These are phyloP conservation scores for Entomyzon cyanotis DNA, from an alignment of 2,113 vertebrate species.

Conservation along the genomic window DNA sequence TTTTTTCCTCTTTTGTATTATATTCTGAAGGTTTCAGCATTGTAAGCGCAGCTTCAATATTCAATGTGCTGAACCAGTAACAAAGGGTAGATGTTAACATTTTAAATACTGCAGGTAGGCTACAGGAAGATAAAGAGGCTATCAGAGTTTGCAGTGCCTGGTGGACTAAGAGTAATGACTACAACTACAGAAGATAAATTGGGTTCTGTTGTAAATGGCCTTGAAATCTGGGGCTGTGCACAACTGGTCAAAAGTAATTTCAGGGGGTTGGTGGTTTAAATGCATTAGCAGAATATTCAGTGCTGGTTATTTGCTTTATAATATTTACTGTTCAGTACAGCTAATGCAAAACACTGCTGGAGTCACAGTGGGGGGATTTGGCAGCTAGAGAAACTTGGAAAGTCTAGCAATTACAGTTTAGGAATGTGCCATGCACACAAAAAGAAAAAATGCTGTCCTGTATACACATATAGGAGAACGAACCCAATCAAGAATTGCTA, in stretches of 20 bases:
- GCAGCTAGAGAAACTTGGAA: constrained; percentile 30
- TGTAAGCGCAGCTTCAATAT: neutral
- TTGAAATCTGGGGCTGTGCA: neutral
- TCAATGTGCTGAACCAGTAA: neutral
- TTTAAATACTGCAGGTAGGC: neutral
- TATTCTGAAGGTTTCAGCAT: neutral
- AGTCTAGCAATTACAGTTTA: neutral
- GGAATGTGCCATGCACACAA: constrained; percentile 45
- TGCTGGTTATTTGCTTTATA: constrained; percentile 42
- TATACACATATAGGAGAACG: neutral
- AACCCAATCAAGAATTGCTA: neutral
- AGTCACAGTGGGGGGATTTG: constrained; percentile 37
- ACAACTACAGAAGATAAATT: neutral
- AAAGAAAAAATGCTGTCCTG: neutral
- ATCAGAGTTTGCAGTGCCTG: neutral
- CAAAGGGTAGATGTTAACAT: neutral
- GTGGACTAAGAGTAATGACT: neutral
- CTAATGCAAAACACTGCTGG: constrained; percentile 61
- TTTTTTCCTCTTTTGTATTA: neutral
- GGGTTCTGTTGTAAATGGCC: neutral
- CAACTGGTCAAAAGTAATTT: constrained; percentile 53
- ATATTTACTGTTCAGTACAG: constrained; percentile 61
- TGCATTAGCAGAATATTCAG: constrained; percentile 26
- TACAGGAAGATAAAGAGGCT: constrained; percentile 21
- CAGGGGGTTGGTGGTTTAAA: constrained; percentile 14